Percentiles rank a stretch among this genome's conserved stretches.
These are phyloP conservation scores for Nerophis lumbriciformis DNA, from an alignment of 2,113 vertebrate genomes.

Conservation along the genomic window DNA sequence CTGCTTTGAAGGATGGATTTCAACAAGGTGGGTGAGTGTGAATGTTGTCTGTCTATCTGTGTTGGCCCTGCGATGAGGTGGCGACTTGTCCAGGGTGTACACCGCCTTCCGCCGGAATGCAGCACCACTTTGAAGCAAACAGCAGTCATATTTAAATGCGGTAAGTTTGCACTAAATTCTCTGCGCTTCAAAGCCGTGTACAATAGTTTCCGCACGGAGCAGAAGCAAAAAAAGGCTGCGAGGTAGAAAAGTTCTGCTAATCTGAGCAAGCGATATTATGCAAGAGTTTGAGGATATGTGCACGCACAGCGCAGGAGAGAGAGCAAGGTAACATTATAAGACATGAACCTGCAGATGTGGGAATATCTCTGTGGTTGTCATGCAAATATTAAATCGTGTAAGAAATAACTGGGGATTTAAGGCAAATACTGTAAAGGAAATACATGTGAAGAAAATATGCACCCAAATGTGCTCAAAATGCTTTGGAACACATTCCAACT, in stretches of 20 bases:
- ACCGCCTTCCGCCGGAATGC: too few species aligned
- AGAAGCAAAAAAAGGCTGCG: not conserved
- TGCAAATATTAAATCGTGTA: too few species aligned
- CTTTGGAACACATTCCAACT: too few species aligned
- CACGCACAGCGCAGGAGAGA: not conserved
- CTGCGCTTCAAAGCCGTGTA: not conserved
- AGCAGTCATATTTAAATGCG: not conserved
- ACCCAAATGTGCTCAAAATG: too few species aligned
- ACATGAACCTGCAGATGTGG: not conserved
- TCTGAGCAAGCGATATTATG: slow-evolving; percentile 1
- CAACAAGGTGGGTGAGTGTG: not conserved
- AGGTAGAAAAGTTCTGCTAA: not conserved
- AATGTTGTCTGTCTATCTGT: not conserved
- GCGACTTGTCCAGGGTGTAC: too few species aligned
- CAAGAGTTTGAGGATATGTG: not conserved
- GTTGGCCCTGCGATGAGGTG: too few species aligned
- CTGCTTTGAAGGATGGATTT: too few species aligned
- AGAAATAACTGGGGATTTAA: too few species aligned
- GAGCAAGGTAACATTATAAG: not conserved
- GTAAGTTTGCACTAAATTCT: not conserved
- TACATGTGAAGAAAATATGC: too few species aligned
- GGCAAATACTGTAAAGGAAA: too few species aligned
- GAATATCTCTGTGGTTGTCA: not conserved
- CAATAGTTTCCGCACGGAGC: not conserved
- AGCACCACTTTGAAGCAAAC: not conserved